Percentiles rank a stretch among this genome's conserved stretches.
Conservation (phyloP, 1,140 invertebrate genomes). For the Cyrtorhinus lividipennis region DNA sequence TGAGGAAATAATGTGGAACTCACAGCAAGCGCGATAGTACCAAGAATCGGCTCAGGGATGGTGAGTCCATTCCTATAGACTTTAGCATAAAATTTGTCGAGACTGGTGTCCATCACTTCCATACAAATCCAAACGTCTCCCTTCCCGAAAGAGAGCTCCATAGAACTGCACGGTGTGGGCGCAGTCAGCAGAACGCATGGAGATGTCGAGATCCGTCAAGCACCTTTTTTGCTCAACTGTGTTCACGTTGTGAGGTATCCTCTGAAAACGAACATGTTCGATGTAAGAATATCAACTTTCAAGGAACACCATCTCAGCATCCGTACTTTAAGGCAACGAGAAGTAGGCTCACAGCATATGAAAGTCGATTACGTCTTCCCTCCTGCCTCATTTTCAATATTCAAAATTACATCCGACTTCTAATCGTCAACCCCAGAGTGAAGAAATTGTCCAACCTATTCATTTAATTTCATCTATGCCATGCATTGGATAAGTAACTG, state of each 20-base stretch:
- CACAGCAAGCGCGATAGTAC: slow-evolving; percentile 85
- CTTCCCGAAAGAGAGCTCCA: slow-evolving; percentile 87
- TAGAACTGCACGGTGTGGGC: slow-evolving; percentile 95
- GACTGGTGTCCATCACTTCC: slow-evolving; percentile 97
- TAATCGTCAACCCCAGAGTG: too few species aligned
- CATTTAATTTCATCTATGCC: too few species aligned
- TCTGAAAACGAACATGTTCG: slow-evolving; percentile 44
- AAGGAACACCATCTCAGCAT: not conserved
- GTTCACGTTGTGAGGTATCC: slow-evolving; percentile 86
- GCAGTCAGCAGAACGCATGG: slow-evolving; percentile 87
- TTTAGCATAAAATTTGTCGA: slow-evolving; percentile 91
- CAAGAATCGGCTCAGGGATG: slow-evolving; percentile 89
- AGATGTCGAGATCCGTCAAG: slow-evolving; percentile 92
- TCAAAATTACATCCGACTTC: too few species aligned
- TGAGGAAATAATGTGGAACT: slow-evolving; percentile 27
- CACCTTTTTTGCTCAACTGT: slow-evolving; percentile 84
- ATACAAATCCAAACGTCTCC: slow-evolving; percentile 99
- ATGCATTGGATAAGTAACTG: too few species aligned
- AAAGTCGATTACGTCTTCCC: too few species aligned
- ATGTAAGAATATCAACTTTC: too few species aligned
- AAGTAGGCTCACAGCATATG: too few species aligned
- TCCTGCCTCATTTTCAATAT: too few species aligned
- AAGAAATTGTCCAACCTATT: too few species aligned
- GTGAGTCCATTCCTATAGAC: slow-evolving; percentile 57
- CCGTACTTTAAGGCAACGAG: too few species aligned